A percentile compares a stretch with the other conserved stretches of the same genome.
Conservation (phyloP, 2,888 invertebrate genomes). For the Saturnia japonica region DNA sequence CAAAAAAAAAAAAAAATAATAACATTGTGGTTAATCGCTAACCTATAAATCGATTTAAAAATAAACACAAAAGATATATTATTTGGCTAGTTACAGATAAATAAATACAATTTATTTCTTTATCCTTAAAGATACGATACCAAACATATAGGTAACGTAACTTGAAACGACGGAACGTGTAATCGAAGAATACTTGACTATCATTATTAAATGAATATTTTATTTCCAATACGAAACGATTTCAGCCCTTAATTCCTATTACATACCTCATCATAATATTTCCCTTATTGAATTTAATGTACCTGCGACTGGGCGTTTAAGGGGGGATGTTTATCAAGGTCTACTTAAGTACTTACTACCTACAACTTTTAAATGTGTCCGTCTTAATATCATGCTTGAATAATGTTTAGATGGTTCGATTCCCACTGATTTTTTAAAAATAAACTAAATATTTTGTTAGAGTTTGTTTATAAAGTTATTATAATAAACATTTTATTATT, state of each 20-base stretch:
- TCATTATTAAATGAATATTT: slow-evolving; percentile 6
- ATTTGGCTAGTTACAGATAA: background rate
- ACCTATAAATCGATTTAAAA: background rate
- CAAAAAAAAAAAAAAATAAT: too few species aligned
- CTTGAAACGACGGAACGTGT: background rate
- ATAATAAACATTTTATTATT: too few species aligned
- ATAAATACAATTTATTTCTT: background rate
- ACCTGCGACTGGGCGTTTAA: background rate
- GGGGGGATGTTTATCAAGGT: background rate
- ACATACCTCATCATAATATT: slow-evolving; percentile 6
- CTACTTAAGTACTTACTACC: background rate
- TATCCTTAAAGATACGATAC: background rate
- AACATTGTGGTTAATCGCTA: too few species aligned
- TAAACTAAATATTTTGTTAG: too few species aligned
- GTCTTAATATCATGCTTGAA: too few species aligned
- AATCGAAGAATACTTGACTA: background rate
- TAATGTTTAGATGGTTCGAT: too few species aligned
- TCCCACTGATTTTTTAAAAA: too few species aligned
- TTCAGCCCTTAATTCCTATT: background rate
- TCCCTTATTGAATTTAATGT: background rate
- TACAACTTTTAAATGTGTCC: background rate
- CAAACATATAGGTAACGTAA: background rate
- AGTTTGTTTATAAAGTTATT: too few species aligned
- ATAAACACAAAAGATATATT: background rate
- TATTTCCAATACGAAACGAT: background rate